Conservation (phyloP, 1,140 invertebrate genomes). For the Ruditapes philippinarum region DNA sequence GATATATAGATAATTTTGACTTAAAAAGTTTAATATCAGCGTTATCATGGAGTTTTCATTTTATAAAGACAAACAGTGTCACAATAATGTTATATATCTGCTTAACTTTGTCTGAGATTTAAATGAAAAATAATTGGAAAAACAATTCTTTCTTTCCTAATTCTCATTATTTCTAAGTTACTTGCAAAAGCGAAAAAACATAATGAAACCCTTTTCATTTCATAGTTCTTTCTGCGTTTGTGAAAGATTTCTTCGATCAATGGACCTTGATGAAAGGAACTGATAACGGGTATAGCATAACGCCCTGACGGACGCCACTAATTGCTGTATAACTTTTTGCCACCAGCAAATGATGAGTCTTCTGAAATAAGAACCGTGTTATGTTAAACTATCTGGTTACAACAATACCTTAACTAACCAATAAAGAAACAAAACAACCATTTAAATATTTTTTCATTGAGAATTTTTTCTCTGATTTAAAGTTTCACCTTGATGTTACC, state of each 20-base stretch:
- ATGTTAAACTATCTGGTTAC: conserved; percentile 54
- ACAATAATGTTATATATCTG: too few relatives aligned
- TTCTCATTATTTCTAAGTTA: too few relatives aligned
- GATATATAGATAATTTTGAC: too few relatives aligned
- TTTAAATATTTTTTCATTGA: conserved; percentile 57
- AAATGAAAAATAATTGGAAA: too few relatives aligned
- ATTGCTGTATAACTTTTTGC: conserved; percentile 49
- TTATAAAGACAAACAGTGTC: too few relatives aligned
- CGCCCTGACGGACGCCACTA: conserved; percentile 27
- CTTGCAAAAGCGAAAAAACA: too few relatives aligned
- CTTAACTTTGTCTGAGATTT: too few relatives aligned
- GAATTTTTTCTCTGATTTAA: conserved; percentile 14
- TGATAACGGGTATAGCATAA: conserved; percentile 4
- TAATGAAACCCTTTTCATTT: too few relatives aligned
- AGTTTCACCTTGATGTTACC: conserved; percentile 57
- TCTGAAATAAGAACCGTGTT: conserved; percentile 56
- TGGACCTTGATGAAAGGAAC: background rate
- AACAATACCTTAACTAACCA: conserved; percentile 53
- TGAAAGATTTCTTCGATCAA: conserved; percentile 1
- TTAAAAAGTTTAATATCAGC: too few relatives aligned
- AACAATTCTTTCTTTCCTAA: too few relatives aligned
- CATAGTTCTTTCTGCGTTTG: background rate
- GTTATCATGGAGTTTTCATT: too few relatives aligned
- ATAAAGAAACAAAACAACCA: conserved; percentile 47
- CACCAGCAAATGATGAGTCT: background rate